A percentile compares a stretch with the other conserved stretches of the same genome.
Conservation (phyloP, 2,113 vertebrate genomes). For the Aspiorhynchus laticeps region DNA sequence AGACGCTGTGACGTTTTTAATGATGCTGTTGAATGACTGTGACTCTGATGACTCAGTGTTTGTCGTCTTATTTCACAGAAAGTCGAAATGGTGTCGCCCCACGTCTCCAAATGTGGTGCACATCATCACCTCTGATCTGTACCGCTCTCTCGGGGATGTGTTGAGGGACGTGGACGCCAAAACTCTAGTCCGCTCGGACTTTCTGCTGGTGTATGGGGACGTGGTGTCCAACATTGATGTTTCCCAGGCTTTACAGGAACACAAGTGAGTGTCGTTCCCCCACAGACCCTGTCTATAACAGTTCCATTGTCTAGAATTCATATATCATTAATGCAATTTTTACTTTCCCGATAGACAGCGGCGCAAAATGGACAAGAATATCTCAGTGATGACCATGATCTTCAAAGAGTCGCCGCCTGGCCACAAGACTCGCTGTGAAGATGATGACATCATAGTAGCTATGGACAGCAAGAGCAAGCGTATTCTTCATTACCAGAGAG, state of each 20-base stretch:
- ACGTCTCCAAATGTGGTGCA: slow-evolving; percentile 88
- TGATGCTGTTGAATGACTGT: not conserved
- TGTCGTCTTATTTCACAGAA: slow-evolving; percentile 71
- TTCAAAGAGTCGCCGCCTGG: slow-evolving; percentile 92
- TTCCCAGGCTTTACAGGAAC: slow-evolving; percentile 86
- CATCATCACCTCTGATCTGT: slow-evolving; percentile 92
- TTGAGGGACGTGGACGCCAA: slow-evolving; percentile 95
- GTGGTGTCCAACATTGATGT: slow-evolving; percentile 92
- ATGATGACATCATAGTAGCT: slow-evolving; percentile 89
- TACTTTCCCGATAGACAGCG: slow-evolving; percentile 77
- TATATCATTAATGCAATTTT: not conserved
- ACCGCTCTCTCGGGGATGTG: slow-evolving; percentile 93
- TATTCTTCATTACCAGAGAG: slow-evolving; percentile 94
- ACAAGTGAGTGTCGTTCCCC: slow-evolving; percentile 78
- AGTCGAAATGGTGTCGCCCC: slow-evolving; percentile 92
- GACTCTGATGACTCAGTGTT: not conserved
- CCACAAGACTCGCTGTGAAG: slow-evolving; percentile 90
- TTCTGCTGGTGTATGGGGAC: slow-evolving; percentile 92
- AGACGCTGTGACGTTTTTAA: slow-evolving; percentile 61
- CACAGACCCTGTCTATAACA: not conserved
- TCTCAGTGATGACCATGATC: slow-evolving; percentile 98
- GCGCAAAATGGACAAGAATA: slow-evolving; percentile 90
- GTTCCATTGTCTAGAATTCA: not conserved
- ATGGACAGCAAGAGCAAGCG: slow-evolving; percentile 86
- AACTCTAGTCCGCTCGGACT: slow-evolving; percentile 90